Evolutionary conservation across 2,888 invertebrate genomes (phyloP), one percentile per base, ranked within the genome.

Genomic region (Ischnura elegans): DNA sequence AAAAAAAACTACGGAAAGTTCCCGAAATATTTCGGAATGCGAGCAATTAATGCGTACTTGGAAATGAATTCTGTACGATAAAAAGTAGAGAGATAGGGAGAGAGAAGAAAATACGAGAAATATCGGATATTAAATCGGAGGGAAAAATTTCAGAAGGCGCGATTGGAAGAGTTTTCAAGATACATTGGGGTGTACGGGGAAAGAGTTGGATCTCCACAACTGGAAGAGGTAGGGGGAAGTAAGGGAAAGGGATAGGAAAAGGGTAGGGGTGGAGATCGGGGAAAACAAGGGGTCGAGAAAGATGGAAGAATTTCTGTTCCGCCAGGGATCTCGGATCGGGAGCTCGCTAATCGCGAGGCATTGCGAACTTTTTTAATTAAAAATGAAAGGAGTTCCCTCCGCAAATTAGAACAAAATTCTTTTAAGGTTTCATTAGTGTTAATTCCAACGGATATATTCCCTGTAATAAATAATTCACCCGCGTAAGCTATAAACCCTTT

Each of bases 361-460:
- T 46, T n/a, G 86, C 45, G 86, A 86, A 86, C 45, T 86, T 86
- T 86, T 76, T 86, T 86, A 86, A 86, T 86, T 86, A 86, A 86
- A 86, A 86, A 86, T 86, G 46, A 86, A 86, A 46, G 86, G 86
- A 46, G 86, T 45, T 86, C 46, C 86, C 86, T 86, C 86, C 86
- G 86, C 86, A 86, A 86, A 86, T 86, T 86, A 86, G 86, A 86
- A 86, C 46, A 86, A 86, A 86, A 86, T 46, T 86, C 86, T 86
- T 86, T 86, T 46, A 86, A 86, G 86, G 86, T 86, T 86, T 86
- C 86, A 86, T 86, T 86, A 86, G n/a, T 46, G 46, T 86, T 86
- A 86, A 86, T 86, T 86, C 86, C 45, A 46, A 86, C 86, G 86
- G 86, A 86, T 45, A 86, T 86, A 46, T 46, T n/a, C 36, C 46